These are phyloP conservation scores for Myiothlypis chrysogaster DNA, from an alignment of 2,797 vertebrate genomes.

Conservation along the genomic window DNA sequence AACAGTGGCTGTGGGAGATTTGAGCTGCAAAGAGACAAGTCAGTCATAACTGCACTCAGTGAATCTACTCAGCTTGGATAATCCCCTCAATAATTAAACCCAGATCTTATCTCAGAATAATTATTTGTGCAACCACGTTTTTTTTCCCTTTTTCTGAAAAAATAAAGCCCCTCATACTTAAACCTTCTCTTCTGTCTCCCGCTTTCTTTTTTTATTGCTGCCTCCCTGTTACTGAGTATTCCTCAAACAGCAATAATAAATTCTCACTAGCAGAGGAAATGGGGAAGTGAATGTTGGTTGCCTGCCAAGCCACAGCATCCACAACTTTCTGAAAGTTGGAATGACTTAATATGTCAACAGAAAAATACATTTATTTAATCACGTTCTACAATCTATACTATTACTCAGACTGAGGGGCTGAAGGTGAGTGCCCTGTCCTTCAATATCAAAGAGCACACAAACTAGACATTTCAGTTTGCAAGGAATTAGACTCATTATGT, in stretches of 20 bases:
- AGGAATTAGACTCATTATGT: background rate
- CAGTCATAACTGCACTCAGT: background rate
- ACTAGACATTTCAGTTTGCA: background rate
- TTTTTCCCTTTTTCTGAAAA: background rate
- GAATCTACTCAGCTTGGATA: background rate
- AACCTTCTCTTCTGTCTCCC: background rate
- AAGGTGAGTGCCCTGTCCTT: background rate
- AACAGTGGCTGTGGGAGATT: background rate
- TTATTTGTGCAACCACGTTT: background rate
- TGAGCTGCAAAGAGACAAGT: background rate
- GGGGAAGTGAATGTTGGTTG: accelerated
- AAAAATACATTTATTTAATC: background rate
- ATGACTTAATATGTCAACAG: background rate
- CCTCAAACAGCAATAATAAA: background rate
- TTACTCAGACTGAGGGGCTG: background rate
- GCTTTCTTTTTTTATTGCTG: background rate
- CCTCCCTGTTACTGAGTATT: background rate
- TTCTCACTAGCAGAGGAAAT: background rate
- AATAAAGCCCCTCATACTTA: background rate
- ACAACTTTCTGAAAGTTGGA: background rate
- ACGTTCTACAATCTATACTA: background rate
- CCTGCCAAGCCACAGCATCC: background rate
- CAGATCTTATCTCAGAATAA: background rate
- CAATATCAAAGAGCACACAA: background rate
- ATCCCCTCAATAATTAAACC: background rate